Percentiles rank a stretch among this genome's conserved stretches.
Conservation (phyloP, 2,113 vertebrate species). For the Ramphastos sulfuratus region DNA sequence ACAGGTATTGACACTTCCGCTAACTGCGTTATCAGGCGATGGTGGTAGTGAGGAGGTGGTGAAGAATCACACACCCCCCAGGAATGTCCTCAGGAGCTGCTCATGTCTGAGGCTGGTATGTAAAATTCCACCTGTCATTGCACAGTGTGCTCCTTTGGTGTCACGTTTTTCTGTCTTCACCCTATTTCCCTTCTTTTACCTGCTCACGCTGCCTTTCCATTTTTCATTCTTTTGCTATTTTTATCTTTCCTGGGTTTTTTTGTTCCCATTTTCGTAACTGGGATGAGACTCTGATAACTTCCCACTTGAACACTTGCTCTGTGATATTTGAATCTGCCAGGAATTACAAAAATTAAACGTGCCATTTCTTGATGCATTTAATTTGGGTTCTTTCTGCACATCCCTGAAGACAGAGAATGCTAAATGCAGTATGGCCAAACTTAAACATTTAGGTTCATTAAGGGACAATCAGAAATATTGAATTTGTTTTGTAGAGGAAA, state of each 20-base stretch:
- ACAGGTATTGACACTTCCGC: fast-evolving
- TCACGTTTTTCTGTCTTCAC: neutral
- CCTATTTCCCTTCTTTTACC: neutral
- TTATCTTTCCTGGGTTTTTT: neutral
- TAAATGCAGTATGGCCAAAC: neutral
- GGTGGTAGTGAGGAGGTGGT: fast-evolving
- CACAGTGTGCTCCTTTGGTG: neutral
- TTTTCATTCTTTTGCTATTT: neutral
- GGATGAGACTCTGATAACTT: neutral
- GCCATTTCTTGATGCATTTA: neutral
- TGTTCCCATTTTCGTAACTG: neutral
- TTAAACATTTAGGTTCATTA: neutral
- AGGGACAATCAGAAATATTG: neutral
- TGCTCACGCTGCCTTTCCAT: fast-evolving
- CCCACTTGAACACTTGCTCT: neutral
- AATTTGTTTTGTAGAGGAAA: neutral
- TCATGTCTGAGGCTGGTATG: fast-evolving
- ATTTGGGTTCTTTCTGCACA: neutral
- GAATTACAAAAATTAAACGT: neutral
- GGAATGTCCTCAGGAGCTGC: fast-evolving
- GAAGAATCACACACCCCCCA: neutral
- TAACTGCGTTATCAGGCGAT: fast-evolving
- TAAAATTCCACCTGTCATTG: neutral
- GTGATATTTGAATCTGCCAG: neutral
- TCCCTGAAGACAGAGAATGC: neutral